Percentiles rank a stretch among this genome's conserved stretches.
These are phyloP conservation scores for Macroramphosus scolopax DNA, from an alignment of 2,797 vertebrate genomes.

Conservation along the genomic window DNA sequence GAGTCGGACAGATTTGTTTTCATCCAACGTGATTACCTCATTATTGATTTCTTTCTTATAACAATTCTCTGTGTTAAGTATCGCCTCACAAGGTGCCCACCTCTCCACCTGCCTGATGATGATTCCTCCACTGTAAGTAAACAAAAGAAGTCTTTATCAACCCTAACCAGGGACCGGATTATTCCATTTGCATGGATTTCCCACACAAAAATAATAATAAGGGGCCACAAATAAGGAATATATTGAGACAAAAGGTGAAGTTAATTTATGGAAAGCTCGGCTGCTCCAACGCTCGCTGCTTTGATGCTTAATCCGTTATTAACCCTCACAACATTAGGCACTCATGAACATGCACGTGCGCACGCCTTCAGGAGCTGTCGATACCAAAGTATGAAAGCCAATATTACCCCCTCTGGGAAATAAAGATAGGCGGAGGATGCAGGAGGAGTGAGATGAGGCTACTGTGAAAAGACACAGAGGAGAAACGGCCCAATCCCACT, in stretches of 20 bases:
- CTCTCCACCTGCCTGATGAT: slow-evolving; percentile 36
- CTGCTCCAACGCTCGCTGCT: slow-evolving; percentile 37
- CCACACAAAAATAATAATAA: slow-evolving; percentile 48
- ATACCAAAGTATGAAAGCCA: slow-evolving; percentile 30
- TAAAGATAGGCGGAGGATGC: slow-evolving; percentile 52
- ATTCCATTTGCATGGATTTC: slow-evolving; percentile 56
- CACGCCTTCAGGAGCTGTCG: slow-evolving; percentile 18
- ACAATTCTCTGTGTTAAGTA: no score
- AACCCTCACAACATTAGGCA: slow-evolving; percentile 38
- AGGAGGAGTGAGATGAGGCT: slow-evolving; percentile 38
- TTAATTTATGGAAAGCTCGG: slow-evolving; percentile 71
- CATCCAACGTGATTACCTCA: no score
- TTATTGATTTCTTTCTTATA: slow-evolving; percentile 15
- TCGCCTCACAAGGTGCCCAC: slow-evolving; percentile 27
- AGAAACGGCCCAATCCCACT: slow-evolving; percentile 48
- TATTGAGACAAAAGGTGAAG: slow-evolving; percentile 61
- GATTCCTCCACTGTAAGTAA: slow-evolving; percentile 38
- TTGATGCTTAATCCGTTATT: slow-evolving; percentile 66
- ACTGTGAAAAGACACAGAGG: slow-evolving; percentile 24
- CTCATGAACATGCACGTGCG: slow-evolving; percentile 13
- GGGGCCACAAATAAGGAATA: slow-evolving; percentile 40
- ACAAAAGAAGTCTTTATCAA: slow-evolving; percentile 57
- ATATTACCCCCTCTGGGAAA: slow-evolving; percentile 58
- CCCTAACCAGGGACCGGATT: slow-evolving; percentile 56
- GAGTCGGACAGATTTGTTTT: no score